Evolutionary conservation across 2,797 vertebrate genomes (phyloP).

Genomic region (Clamator glandarius): DNA sequence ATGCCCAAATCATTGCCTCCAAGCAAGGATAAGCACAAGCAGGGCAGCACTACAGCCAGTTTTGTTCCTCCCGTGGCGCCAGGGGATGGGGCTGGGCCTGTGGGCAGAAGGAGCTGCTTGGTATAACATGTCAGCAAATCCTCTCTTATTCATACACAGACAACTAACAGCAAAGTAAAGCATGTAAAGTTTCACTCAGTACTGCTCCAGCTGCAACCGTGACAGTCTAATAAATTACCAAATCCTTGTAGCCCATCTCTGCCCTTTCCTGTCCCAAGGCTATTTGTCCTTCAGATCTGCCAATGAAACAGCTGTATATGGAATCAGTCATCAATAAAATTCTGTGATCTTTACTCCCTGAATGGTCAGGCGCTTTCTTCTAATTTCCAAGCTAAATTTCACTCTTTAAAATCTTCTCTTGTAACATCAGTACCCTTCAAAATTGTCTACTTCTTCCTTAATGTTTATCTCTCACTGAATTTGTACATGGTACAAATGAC

Average conservation of each 20-base stretch:
- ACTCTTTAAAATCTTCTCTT: neutral
- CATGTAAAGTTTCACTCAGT: neutral
- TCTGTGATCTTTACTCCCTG: neutral
- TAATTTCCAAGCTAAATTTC: neutral
- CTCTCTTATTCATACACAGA: neutral
- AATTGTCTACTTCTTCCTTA: neutral
- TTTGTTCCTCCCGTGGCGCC: neutral
- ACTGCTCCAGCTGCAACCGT: neutral
- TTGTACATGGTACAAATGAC: neutral
- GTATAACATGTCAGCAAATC: neutral
- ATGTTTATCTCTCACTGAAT: neutral
- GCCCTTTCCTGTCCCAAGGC: fast-evolving
- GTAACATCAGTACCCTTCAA: neutral
- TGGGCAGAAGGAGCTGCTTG: neutral
- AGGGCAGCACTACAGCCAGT: neutral
- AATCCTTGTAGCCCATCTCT: neutral
- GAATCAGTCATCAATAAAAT: neutral
- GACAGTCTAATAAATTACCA: neutral
- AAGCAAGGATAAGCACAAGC: neutral
- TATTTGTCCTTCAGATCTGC: neutral
- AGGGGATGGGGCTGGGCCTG: fast-evolving
- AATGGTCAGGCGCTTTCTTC: neutral
- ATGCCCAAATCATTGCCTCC: neutral
- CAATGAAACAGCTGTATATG: neutral
- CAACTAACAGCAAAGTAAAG: neutral